Evolutionary conservation across 2,888 invertebrate species (phyloP).

Genomic region (Panorpa germanica): DNA sequence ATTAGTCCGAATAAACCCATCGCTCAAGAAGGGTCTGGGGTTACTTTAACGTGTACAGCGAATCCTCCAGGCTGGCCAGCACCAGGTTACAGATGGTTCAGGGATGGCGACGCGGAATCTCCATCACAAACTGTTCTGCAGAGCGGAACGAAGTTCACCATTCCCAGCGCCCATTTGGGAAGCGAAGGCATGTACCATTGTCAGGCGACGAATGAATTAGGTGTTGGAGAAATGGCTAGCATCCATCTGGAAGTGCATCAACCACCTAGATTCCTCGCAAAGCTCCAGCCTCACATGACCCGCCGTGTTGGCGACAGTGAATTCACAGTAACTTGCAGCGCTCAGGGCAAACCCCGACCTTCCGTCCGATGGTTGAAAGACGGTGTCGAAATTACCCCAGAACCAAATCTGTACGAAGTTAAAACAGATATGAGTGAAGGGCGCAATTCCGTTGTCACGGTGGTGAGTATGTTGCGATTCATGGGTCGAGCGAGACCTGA

Average conservation of each 20-base stretch:
- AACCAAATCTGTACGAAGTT: slow-evolving; percentile 63
- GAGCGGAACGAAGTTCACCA: slow-evolving; percentile 66
- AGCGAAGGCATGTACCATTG: slow-evolving; percentile 83
- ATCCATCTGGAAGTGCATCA: slow-evolving; percentile 75
- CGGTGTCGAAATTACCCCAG: slow-evolving; percentile 56
- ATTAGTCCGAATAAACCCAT: slow-evolving; percentile 71
- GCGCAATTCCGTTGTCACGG: slow-evolving; percentile 60
- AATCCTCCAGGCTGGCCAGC: slow-evolving; percentile 86
- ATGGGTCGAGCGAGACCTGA: slow-evolving; percentile 59
- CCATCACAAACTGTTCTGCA: slow-evolving; percentile 47
- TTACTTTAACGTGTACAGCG: slow-evolving; percentile 69
- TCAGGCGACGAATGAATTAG: slow-evolving; percentile 76
- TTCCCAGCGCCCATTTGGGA: slow-evolving; percentile 65
- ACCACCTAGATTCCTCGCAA: slow-evolving; percentile 66
- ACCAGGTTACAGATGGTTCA: slow-evolving; percentile 79
- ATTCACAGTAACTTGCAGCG: slow-evolving; percentile 66
- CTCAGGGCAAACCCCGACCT: slow-evolving; percentile 76
- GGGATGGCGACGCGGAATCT: slow-evolving; percentile 44
- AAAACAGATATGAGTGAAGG: slow-evolving; percentile 58
- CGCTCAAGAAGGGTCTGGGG: slow-evolving; percentile 65
- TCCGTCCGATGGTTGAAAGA: slow-evolving; percentile 74
- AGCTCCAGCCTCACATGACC: slow-evolving; percentile 66
- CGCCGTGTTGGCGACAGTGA: slow-evolving; percentile 60
- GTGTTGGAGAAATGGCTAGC: slow-evolving; percentile 68
- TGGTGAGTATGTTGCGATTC: slow-evolving; percentile 68